A percentile compares a stretch with the other conserved stretches of the same genome.
Evolutionary conservation across 1,140 invertebrate species (phyloP).

Genomic region (Anastatus disparis): DNA sequence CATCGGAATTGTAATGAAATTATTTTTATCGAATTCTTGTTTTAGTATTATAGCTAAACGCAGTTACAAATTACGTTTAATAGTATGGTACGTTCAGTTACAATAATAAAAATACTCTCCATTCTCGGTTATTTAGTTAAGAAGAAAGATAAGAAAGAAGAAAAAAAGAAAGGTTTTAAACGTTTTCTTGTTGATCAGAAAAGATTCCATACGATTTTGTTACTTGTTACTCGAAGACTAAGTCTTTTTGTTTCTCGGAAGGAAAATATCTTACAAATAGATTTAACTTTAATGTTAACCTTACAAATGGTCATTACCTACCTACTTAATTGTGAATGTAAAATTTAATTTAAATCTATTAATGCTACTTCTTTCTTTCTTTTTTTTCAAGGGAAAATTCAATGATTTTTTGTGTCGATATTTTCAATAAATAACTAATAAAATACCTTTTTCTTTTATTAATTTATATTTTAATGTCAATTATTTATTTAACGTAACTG

Average conservation of each 20-base stretch:
- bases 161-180: conserved; percentile 20
- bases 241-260: conserved; percentile 19
- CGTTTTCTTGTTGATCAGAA: background rate
- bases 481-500: too few relatives aligned
- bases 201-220: conserved; percentile 17
- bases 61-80: conserved; percentile 30
- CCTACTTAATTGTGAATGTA: too few relatives aligned
- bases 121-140: conserved; percentile 41
- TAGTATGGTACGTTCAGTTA: conserved; percentile 44
- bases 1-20: conserved; percentile 1
- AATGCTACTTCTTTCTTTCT: too few relatives aligned
- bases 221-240: background rate
- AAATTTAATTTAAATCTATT: too few relatives aligned
- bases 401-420: too few relatives aligned
- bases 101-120: conserved; percentile 43
- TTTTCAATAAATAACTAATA: too few relatives aligned
- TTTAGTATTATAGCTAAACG: conserved; percentile 3
- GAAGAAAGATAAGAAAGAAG: too few relatives aligned
- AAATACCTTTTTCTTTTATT: too few relatives aligned
- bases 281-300: too few relatives aligned
- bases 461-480: too few relatives aligned
- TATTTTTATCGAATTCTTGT: background rate
- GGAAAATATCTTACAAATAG: conserved; percentile 22
- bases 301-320: too few relatives aligned
- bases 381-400: too few relatives aligned